Evolutionary conservation across 1,140 invertebrate species (phyloP).

Genomic region (Drosophila ambigua): DNA sequence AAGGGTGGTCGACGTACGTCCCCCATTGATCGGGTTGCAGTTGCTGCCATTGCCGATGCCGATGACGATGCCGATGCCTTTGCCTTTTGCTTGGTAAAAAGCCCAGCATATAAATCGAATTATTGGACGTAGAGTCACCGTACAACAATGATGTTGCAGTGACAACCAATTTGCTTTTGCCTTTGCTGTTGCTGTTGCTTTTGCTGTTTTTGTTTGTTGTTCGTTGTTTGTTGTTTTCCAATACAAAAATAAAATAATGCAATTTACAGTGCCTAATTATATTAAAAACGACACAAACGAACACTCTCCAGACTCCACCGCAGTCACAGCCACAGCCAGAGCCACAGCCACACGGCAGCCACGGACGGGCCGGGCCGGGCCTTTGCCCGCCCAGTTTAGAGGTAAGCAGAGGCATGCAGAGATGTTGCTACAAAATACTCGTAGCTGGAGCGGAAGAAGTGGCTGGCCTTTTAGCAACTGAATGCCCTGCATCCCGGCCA

Average conservation of each 20-base stretch:
- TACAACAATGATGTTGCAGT: constrained; percentile 7
- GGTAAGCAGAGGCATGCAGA: too few relatives aligned
- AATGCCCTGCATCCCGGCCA: too few relatives aligned
- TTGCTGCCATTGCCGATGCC: not conserved
- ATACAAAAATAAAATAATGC: constrained; percentile 47
- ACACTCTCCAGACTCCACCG: constrained; percentile 1
- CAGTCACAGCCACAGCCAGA: too few relatives aligned
- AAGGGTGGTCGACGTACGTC: constrained; percentile 27
- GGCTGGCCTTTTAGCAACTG: too few relatives aligned
- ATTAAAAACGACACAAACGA: constrained; percentile 43
- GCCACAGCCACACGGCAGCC: too few relatives aligned
- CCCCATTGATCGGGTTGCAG: constrained; percentile 40
- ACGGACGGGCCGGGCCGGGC: too few relatives aligned
- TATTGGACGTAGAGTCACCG: constrained; percentile 54
- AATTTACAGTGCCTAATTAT: constrained; percentile 53
- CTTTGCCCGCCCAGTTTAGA: too few relatives aligned
- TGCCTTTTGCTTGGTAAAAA: constrained; percentile 37
- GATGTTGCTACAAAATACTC: too few relatives aligned
- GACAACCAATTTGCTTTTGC: too few relatives aligned
- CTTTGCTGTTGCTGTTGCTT: not conserved
- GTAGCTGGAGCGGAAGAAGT: too few relatives aligned
- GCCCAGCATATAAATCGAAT: constrained; percentile 57
- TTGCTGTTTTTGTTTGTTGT: constrained; percentile 1
- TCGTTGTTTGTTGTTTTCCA: constrained; percentile 25
- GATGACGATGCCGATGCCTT: not conserved